Evolutionary conservation across 2,113 vertebrate genomes (phyloP).

Genomic region (Callaeas wilsoni): DNA sequence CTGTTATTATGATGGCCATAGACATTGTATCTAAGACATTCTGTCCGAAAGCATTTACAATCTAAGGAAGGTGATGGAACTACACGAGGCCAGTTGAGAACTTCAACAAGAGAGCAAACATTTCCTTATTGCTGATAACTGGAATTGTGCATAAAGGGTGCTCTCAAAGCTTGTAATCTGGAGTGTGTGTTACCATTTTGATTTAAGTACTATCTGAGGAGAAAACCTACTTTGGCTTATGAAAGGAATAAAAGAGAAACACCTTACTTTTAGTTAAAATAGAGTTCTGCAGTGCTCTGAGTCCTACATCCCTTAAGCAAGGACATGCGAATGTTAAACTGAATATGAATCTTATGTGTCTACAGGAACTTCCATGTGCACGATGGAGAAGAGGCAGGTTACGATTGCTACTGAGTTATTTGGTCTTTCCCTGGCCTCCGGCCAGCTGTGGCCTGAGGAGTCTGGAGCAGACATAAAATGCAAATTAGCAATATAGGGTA

Average conservation of each 20-base stretch:
- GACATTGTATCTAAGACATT: not conserved
- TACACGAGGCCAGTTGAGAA: not conserved
- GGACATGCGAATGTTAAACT: not conserved
- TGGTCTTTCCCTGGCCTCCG: not conserved
- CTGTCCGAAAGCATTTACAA: not conserved
- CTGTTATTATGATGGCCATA: not conserved
- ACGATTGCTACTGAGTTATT: not conserved
- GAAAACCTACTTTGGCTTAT: not conserved
- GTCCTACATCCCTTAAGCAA: not conserved
- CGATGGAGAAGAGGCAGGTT: not conserved
- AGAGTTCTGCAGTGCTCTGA: not conserved
- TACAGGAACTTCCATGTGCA: not conserved
- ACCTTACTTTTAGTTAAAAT: not conserved
- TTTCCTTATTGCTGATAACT: not conserved
- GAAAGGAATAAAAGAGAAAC: not conserved
- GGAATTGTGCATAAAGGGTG: not conserved
- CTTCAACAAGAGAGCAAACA: not conserved
- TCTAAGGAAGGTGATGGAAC: not conserved
- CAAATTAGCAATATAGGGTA: not conserved
- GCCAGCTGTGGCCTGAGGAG: not conserved
- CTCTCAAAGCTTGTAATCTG: not conserved
- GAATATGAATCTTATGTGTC: not conserved
- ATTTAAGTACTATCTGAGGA: not conserved
- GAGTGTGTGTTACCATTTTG: not conserved
- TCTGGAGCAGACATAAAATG: not conserved